Conservation (phyloP, 1,140 invertebrate species). For the Drosophila burlai region DNA sequence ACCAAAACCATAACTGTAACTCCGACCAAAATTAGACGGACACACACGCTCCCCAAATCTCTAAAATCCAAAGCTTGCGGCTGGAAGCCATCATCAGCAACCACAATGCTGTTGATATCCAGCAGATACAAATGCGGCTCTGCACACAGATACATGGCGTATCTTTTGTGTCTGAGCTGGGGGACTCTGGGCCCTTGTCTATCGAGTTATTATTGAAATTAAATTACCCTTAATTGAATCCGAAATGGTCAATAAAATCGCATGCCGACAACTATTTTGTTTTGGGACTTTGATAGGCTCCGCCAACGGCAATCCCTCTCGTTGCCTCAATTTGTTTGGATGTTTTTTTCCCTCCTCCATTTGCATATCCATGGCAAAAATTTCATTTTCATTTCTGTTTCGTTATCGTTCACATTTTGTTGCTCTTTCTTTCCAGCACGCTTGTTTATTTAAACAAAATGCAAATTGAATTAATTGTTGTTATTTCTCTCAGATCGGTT, state of each 20-base stretch:
- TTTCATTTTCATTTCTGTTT: slow-evolving; percentile 45
- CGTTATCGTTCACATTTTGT: slow-evolving; percentile 22
- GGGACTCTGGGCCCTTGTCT: slow-evolving; percentile 47
- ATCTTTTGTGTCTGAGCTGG: slow-evolving; percentile 29
- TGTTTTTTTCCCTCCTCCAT: slow-evolving; percentile 37
- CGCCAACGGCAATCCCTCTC: slow-evolving; percentile 25
- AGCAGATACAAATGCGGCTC: slow-evolving; percentile 25
- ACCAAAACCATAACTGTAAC: slow-evolving; percentile 42
- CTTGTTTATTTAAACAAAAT: slow-evolving; percentile 71
- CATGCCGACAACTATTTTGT: slow-evolving; percentile 76
- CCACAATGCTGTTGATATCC: slow-evolving; percentile 41
- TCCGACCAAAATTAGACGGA: slow-evolving; percentile 35
- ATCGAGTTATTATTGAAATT: slow-evolving; percentile 84
- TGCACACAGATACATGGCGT: slow-evolving; percentile 25
- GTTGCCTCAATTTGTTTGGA: slow-evolving; percentile 34
- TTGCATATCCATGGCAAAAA: slow-evolving; percentile 73
- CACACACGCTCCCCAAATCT: slow-evolving; percentile 14
- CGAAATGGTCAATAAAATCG: slow-evolving; percentile 85
- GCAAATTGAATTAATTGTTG: slow-evolving; percentile 81
- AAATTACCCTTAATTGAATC: slow-evolving; percentile 85
- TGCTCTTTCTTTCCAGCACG: slow-evolving; percentile 15
- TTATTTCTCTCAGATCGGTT: slow-evolving; percentile 72
- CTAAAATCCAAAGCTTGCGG: slow-evolving; percentile 48
- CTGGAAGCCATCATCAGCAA: slow-evolving; percentile 52
- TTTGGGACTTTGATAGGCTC: slow-evolving; percentile 62